phyloP scores from a whole-genome alignment of 2,888 invertebrate genomes.

The Laspeyria flexula region DNA sequence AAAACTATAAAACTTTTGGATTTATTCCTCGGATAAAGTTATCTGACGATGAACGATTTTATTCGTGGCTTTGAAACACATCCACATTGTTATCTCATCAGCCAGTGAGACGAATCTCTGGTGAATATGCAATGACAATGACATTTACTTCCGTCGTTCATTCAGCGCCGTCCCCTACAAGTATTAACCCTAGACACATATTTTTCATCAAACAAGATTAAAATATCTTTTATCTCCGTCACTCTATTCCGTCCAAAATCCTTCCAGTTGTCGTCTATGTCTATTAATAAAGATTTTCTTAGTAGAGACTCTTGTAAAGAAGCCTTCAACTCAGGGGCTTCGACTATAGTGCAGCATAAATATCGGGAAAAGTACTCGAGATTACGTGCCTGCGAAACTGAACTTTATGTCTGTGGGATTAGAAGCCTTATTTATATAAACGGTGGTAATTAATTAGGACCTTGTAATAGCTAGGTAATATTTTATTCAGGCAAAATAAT shows the following conservation, averaged over 20 bases:
- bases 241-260: conserved; percentile 53
- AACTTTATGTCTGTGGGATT: conserved; percentile 1
- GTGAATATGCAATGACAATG: no score
- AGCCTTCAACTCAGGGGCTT: conserved; percentile 6
- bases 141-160: no score
- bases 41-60: no score
- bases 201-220: conserved; percentile 48
- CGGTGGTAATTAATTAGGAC: not conserved
- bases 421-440: not conserved
- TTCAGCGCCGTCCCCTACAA: not conserved
- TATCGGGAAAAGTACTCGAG: conserved; percentile 19
- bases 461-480: not conserved
- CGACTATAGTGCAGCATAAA: conserved; percentile 31
- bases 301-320: conserved; percentile 41
- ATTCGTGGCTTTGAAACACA: no score
- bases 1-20: no score
- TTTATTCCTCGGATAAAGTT: no score
- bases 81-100: no score
- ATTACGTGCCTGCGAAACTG: conserved; percentile 4
- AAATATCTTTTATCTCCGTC: conserved; percentile 58
- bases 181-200: conserved; percentile 2
- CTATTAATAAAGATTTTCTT: conserved; percentile 83
- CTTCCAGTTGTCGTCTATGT: conserved; percentile 42
- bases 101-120: no score
- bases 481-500: not conserved